Percentiles rank a stretch among this genome's conserved stretches.
These are phyloP conservation scores for Poecilia gillii DNA, from an alignment of 2,797 vertebrate species.

Conservation along the genomic window DNA sequence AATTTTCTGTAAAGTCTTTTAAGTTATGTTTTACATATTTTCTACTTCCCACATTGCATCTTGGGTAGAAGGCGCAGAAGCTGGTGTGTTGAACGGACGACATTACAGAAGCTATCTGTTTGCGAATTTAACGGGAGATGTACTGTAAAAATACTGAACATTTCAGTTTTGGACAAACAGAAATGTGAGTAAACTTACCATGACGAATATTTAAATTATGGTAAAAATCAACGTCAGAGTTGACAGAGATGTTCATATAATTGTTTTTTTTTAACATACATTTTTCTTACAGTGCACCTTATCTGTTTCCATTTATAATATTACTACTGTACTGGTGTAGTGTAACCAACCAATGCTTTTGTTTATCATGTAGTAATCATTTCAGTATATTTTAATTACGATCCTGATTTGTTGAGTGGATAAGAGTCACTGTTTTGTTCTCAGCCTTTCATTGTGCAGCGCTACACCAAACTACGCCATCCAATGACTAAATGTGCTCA, in stretches of 20 bases:
- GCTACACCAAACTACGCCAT: slow-evolving; percentile 27
- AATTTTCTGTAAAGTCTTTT: no score
- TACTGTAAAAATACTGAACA: no score
- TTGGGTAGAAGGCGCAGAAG: not conserved
- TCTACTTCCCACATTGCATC: not conserved
- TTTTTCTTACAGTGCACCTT: no score
- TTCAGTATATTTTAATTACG: slow-evolving; percentile 29
- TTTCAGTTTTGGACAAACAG: no score
- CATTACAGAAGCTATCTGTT: not conserved
- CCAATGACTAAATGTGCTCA: slow-evolving; percentile 40
- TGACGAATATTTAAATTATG: no score
- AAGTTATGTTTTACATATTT: not conserved
- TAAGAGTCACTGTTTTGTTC: slow-evolving; percentile 13
- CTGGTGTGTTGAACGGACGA: not conserved
- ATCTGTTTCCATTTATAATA: not conserved
- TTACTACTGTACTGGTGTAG: not conserved
- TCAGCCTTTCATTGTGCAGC: slow-evolving; percentile 31
- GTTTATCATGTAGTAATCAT: slow-evolving; percentile 13
- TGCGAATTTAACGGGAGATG: no score
- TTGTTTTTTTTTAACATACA: no score
- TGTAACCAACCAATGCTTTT: slow-evolving; percentile 29
- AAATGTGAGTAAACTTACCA: no score
- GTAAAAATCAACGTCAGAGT: no score
- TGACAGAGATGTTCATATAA: no score
- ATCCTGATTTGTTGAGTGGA: slow-evolving; percentile 34